These are phyloP conservation scores for Ashinkailepas kermadecensis DNA, from an alignment of 2,888 invertebrate genomes.

Conservation along the genomic window DNA sequence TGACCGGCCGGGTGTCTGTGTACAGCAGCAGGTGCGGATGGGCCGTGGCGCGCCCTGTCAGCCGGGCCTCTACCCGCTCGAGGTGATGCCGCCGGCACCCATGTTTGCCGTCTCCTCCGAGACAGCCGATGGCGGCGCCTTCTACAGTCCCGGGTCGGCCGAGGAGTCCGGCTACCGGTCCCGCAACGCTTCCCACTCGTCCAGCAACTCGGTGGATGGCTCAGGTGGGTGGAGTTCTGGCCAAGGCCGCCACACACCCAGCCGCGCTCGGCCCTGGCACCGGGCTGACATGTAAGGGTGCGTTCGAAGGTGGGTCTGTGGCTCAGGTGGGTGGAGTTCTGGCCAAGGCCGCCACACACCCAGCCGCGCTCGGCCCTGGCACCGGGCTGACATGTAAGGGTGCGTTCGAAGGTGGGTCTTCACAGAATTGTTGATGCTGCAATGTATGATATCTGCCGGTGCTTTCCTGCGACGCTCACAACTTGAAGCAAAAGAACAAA, in stretches of 20 bases:
- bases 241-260: no score
- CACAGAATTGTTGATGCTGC: no score
- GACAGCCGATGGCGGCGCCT: background rate
- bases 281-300: no score
- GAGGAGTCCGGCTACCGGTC: slow-evolving; percentile 22
- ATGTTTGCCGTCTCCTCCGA: background rate
- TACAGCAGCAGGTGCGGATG: slow-evolving; percentile 6
- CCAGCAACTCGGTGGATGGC: slow-evolving; percentile 3
- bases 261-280: no score
- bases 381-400: no score
- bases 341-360: no score
- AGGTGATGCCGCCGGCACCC: background rate
- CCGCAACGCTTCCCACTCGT: slow-evolving; percentile 17
- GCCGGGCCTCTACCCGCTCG: background rate
- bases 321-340: background rate
- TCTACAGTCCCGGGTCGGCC: slow-evolving; percentile 16
- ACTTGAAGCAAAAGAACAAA: no score
- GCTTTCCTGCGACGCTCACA: no score
- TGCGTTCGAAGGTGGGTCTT: no score
- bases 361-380: no score
- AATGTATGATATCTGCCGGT: no score
- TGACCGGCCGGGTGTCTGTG: background rate
- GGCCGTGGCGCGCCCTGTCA: background rate
- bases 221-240: background rate
- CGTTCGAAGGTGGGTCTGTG: no score